Percentiles rank a stretch among this genome's conserved stretches.
phyloP scores from a whole-genome alignment of 1,140 invertebrate genomes.

The Trigoniulus corallinus region DNA sequence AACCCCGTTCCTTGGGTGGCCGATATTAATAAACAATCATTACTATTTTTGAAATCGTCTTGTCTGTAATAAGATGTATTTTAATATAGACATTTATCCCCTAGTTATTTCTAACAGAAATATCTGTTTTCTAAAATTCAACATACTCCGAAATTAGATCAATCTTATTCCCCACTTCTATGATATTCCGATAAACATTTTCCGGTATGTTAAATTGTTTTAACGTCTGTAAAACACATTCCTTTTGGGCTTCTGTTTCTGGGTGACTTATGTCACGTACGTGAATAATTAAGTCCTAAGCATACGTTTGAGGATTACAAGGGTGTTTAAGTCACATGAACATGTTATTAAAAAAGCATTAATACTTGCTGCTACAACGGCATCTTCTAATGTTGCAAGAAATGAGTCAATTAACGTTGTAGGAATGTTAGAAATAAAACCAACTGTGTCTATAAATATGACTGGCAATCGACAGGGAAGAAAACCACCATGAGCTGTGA shows the following conservation, averaged over 20 bases:
- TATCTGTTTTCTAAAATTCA: too few species aligned
- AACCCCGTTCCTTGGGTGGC: conserved; percentile 35
- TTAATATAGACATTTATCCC: conserved; percentile 6
- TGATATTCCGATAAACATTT: conserved; percentile 38
- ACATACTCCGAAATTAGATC: conserved; percentile 31
- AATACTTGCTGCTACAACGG: conserved; percentile 39
- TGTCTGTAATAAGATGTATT: conserved; percentile 6
- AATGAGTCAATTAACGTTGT: conserved; percentile 66
- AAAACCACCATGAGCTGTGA: conserved; percentile 52
- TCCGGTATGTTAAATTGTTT: conserved; percentile 35
- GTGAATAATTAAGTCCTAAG: conserved; percentile 63
- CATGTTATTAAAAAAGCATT: neutral
- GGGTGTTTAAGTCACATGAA: neutral
- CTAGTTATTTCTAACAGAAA: conserved; percentile 19
- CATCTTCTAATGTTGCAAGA: conserved; percentile 66
- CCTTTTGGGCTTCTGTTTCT: conserved; percentile 45
- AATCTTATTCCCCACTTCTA: conserved; percentile 68
- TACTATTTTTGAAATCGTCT: conserved; percentile 3
- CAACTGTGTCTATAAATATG: conserved; percentile 73
- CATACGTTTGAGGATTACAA: neutral
- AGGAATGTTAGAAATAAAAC: conserved; percentile 79
- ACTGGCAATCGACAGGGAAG: conserved; percentile 49
- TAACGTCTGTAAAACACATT: conserved; percentile 52
- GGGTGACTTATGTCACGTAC: conserved; percentile 68
- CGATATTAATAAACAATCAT: conserved; percentile 30